These are phyloP conservation scores for Tetrapedia diversipes DNA, from an alignment of 2,888 invertebrate genomes.

Conservation along the genomic window DNA sequence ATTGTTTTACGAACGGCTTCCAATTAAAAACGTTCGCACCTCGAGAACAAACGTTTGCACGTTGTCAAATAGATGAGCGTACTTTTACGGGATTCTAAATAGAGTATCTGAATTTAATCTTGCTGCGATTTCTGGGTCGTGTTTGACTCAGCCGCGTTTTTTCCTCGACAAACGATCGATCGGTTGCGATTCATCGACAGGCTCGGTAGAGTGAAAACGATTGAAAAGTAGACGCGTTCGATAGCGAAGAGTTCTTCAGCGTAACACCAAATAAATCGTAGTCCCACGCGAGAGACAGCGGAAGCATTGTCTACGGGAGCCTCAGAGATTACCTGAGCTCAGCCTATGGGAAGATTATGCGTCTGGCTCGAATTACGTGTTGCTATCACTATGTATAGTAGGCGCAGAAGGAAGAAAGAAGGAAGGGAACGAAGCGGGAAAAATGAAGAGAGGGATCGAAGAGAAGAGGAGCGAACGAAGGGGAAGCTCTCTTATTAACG, in stretches of 20 bases:
- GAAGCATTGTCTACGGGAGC: constrained; percentile 65
- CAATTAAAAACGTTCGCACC: no score
- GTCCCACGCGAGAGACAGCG: constrained; percentile 72
- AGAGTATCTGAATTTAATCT: no score
- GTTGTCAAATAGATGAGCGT: no score
- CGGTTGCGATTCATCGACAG: no score
- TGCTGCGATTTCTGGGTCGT: no score
- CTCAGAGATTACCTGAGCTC: constrained; percentile 42
- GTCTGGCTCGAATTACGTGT: constrained; percentile 55
- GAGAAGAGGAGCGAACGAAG: constrained; percentile 55
- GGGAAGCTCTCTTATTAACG: constrained; percentile 80
- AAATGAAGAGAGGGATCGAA: constrained; percentile 32
- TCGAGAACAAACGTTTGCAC: no score
- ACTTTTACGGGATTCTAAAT: no score
- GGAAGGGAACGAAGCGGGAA: constrained; percentile 15
- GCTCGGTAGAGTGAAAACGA: no score
- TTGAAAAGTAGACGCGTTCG: no score
- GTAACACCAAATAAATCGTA: neutral
- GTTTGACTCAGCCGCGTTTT: no score
- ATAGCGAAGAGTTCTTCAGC: no score
- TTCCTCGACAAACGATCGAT: no score
- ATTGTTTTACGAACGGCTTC: neutral
- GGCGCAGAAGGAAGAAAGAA: constrained; percentile 1
- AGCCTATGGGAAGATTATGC: constrained; percentile 68
- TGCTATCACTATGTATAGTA: constrained; percentile 10